A percentile compares a stretch with the other conserved stretches of the same genome.
Conservation (phyloP, 1,140 invertebrate species). For the Drosophila triauraria region DNA sequence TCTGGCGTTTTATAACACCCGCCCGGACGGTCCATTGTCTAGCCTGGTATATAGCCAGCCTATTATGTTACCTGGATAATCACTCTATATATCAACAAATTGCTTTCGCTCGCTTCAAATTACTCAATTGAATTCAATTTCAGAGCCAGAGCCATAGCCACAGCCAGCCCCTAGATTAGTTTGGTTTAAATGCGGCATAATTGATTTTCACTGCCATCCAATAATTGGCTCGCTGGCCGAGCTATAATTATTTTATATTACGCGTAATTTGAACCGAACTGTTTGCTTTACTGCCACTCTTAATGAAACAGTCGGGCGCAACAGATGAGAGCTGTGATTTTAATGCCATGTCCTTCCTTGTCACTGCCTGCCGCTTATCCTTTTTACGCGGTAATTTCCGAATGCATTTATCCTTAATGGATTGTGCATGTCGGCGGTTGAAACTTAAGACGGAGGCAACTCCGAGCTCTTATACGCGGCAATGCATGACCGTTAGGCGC, state of each 20-base stretch:
- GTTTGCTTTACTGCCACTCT: constrained; percentile 34
- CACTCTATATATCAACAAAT: constrained; percentile 48
- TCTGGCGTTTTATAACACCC: constrained; percentile 59
- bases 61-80: constrained; percentile 56
- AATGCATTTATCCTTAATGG: constrained; percentile 46
- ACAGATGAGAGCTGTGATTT: constrained; percentile 30
- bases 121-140: constrained; percentile 68
- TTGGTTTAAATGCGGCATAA: constrained; percentile 48
- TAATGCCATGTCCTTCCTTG: constrained; percentile 15
- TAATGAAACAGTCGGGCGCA: constrained; percentile 26
- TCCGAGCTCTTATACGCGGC: constrained; percentile 18
- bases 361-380: constrained; percentile 44
- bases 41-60: constrained; percentile 23
- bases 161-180: constrained; percentile 18
- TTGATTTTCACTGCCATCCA: constrained; percentile 64
- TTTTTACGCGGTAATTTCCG: constrained; percentile 35
- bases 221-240: constrained; percentile 8
- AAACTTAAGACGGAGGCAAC: background rate
- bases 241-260: constrained; percentile 18
- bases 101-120: constrained; percentile 51
- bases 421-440: constrained; percentile 33
- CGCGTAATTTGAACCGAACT: constrained; percentile 18
- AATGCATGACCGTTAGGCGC: constrained; percentile 11
- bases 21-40: constrained; percentile 36
- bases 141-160: constrained; percentile 6